Conservation (phyloP, 2,888 invertebrate species). For the Seira musarum region DNA sequence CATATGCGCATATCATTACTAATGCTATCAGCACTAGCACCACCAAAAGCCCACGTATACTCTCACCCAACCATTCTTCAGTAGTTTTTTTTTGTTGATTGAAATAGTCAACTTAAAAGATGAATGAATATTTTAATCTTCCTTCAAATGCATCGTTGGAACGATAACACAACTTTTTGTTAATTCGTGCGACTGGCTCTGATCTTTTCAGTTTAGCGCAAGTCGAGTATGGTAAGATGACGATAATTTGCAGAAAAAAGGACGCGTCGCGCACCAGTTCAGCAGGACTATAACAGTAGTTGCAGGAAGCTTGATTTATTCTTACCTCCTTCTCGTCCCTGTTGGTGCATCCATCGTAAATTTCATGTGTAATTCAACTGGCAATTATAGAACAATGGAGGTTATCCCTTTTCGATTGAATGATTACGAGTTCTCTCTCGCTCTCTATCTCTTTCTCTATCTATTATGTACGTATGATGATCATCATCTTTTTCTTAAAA, state of each 20-base stretch:
- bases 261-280: background rate
- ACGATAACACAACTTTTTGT: background rate
- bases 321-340: no score
- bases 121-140: background rate
- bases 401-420: background rate
- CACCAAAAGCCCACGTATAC: background rate
- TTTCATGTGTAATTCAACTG: background rate
- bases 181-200: background rate
- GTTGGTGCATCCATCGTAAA: background rate
- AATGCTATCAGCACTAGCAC: background rate
- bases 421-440: background rate
- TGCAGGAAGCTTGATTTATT: background rate
- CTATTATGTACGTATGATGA: no score
- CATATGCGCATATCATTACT: slow-evolving; percentile 37
- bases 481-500: no score
- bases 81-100: no score
- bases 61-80: no score
- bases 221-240: no score
- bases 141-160: background rate
- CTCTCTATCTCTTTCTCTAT: no score
- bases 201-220: no score
- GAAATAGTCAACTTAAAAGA: background rate
- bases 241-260: background rate
- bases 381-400: background rate
- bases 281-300: background rate